A percentile compares a stretch with the other conserved stretches of the same genome.
Evolutionary conservation across 2,888 invertebrate species (phyloP).

Genomic region (Drosophila monieri): DNA sequence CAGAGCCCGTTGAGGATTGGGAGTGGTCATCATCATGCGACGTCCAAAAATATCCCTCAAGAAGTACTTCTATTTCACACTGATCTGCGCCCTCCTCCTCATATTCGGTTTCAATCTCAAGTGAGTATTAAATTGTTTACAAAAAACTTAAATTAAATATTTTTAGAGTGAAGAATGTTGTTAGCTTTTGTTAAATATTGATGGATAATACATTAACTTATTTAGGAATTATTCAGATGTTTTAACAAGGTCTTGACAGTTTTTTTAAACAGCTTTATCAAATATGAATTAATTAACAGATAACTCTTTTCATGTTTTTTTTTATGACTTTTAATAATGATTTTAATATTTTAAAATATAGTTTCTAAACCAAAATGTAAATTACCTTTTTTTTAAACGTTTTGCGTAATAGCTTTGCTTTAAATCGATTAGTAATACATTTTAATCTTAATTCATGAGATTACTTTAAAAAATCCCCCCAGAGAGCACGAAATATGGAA

Average conservation of each 20-base stretch:
- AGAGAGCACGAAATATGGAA: slow-evolving; percentile 83
- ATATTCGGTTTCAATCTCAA: slow-evolving; percentile 85
- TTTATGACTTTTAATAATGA: no score
- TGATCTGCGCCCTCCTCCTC: slow-evolving; percentile 85
- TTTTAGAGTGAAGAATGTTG: not conserved
- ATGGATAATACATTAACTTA: not conserved
- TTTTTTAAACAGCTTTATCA: not conserved
- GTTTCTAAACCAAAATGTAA: not conserved
- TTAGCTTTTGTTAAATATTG: not conserved
- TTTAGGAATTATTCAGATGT: not conserved
- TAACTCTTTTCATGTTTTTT: no score
- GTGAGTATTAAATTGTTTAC: slow-evolving; percentile 70
- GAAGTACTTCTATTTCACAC: slow-evolving; percentile 86
- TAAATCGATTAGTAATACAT: not conserved
- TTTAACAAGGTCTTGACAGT: not conserved
- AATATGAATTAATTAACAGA: not conserved
- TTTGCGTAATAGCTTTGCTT: not conserved
- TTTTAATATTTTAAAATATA: no score
- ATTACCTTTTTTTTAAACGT: not conserved
- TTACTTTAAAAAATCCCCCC: not conserved
- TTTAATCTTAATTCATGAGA: not conserved
- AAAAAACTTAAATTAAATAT: not conserved
- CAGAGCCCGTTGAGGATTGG: slow-evolving; percentile 12
- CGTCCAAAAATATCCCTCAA: slow-evolving; percentile 86
- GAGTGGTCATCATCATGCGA: slow-evolving; percentile 83